These are phyloP conservation scores for Drosophila melanocephala DNA, from an alignment of 2,888 invertebrate genomes.

Conservation along the genomic window DNA sequence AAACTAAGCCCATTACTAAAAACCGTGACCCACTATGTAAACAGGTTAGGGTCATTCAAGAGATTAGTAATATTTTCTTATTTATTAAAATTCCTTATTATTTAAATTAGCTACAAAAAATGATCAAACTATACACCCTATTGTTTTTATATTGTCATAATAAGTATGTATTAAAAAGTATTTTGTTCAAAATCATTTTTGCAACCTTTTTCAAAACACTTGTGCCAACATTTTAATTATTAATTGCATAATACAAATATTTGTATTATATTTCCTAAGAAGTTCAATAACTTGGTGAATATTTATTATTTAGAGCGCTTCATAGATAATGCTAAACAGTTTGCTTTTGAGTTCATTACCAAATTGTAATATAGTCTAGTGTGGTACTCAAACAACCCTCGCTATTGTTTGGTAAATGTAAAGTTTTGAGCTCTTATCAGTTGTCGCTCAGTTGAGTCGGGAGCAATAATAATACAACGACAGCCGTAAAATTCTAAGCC, in stretches of 20 bases:
- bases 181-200: background rate
- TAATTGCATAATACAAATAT: background rate
- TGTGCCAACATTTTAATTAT: background rate
- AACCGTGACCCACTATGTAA: background rate
- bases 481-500: slow-evolving; percentile 29
- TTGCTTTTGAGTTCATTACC: background rate
- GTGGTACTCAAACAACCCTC: slow-evolving; percentile 27
- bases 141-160: background rate
- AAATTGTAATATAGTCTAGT: background rate
- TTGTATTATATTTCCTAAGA: background rate
- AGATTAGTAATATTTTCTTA: background rate
- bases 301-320: background rate
- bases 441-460: slow-evolving; percentile 17
- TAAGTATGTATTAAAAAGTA: background rate
- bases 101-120: background rate
- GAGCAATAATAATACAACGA: slow-evolving; percentile 3
- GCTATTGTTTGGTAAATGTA: slow-evolving; percentile 21
- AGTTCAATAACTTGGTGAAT: background rate
- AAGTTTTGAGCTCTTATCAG: slow-evolving; percentile 49
- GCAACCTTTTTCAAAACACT: background rate
- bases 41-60: background rate
- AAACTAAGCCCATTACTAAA: slow-evolving; percentile 4
- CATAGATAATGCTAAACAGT: background rate
- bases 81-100: background rate
- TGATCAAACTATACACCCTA: background rate